Evolutionary conservation across 1,140 invertebrate species (phyloP), one percentile per base, ranked within the genome.

Genomic region (Doryteuthis pealeii): DNA sequence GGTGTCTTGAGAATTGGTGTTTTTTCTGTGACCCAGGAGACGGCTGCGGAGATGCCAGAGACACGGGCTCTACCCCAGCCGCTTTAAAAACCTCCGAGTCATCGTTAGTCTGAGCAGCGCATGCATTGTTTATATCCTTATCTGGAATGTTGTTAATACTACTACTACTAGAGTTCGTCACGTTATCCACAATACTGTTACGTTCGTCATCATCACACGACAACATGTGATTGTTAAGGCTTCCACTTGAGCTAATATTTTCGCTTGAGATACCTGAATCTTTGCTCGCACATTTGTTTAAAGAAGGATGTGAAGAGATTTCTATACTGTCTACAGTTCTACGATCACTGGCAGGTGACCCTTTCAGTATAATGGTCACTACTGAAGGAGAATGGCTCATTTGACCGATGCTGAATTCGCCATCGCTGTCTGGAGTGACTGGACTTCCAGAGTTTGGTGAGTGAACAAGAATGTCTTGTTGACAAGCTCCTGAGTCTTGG

Each of bases 191-290:
- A 62, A 28, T n/a, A 62, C 54, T 62, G 54, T 15, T 5, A 5
- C 26, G 54, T n/a, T 76, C 74, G 49, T 75, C 65, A 33, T 77
- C 77, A 28, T 75, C 76, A 70, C 69, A 73, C 30, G 77, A 78
- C 26, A 76, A 75, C 14, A 79, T 73, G 32, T 22, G 54, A 22
- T 62, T 62, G 54, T 18, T 62, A 22, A 62, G 6, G 18, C 54
- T 82, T 18, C 81, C 85, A n/a, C 81, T 82, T 33, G 76, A 82
- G 72, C 83, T 85, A 0, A 80, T 76, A 70, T 81, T 81, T 43
- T 85, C 84, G 79, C 85, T 86, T 31, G 83, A 82, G 26, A 85
- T 73, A 12, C 85, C 85, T 14, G 83, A 85, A 71, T 86, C 85
- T 35, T 78, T 81, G 72, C 84, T 86, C 65, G 85, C 83, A 71